A percentile compares a stretch with the other conserved stretches of the same genome.
phyloP scores from a whole-genome alignment of 2,797 vertebrate species.

The Melopsittacus undulatus region DNA sequence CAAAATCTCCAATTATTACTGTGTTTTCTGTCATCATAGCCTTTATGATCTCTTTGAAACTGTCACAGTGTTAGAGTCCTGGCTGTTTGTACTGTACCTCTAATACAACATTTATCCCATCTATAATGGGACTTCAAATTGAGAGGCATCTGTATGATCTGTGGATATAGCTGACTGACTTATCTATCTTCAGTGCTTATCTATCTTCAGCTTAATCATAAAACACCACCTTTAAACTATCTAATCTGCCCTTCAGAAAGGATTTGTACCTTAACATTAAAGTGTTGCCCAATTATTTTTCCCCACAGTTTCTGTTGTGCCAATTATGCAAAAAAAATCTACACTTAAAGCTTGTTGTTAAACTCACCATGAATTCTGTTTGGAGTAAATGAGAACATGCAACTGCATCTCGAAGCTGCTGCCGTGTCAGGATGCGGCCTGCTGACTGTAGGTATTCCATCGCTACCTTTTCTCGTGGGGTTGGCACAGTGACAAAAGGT shows the following conservation, averaged over 20 bases:
- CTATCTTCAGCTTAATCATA: background rate
- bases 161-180: background rate
- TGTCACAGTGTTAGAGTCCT: background rate
- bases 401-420: conserved; percentile 82
- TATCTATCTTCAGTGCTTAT: background rate
- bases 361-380: conserved; percentile 90
- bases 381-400: conserved; percentile 88
- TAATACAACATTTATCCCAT: background rate
- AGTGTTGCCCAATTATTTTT: background rate
- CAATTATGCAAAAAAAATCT: background rate
- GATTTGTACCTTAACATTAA: background rate
- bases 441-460: conserved; percentile 92
- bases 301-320: background rate
- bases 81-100: background rate
- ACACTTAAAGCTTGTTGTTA: background rate
- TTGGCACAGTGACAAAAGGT: conserved; percentile 83
- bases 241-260: background rate
- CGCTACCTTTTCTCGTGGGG: conserved; percentile 86
- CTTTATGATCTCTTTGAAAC: background rate
- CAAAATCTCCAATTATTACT: background rate
- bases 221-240: background rate
- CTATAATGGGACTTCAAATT: background rate
- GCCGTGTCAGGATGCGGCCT: conserved; percentile 81
- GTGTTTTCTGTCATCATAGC: background rate
- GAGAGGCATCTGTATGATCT: background rate